These are phyloP conservation scores for Danio tinwini DNA, from an alignment of 2,797 vertebrate species.

Conservation along the genomic window DNA sequence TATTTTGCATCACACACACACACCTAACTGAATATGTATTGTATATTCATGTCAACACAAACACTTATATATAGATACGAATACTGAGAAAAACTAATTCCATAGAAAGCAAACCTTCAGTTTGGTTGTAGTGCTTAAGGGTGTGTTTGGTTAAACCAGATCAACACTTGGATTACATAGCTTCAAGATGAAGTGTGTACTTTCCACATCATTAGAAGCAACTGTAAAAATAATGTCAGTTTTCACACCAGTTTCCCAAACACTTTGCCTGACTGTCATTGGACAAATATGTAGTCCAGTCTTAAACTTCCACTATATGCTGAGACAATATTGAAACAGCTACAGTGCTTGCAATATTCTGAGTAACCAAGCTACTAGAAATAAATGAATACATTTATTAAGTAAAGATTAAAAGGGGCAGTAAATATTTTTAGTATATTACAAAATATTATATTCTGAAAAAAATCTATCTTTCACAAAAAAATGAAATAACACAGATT, in stretches of 20 bases:
- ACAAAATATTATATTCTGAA: too few relatives aligned
- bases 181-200: not conserved
- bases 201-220: not conserved
- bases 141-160: not conserved
- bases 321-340: not conserved
- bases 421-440: too few relatives aligned
- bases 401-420: too few relatives aligned
- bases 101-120: not conserved
- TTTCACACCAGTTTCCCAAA: conserved; percentile 9
- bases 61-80: not conserved
- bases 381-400: too few relatives aligned
- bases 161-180: conserved; percentile 5
- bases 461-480: too few relatives aligned
- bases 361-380: not conserved
- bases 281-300: not conserved
- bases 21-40: not conserved
- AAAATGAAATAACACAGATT: too few relatives aligned
- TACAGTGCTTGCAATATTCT: not conserved
- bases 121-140: not conserved
- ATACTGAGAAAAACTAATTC: not conserved
- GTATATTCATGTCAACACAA: not conserved
- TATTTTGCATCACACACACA: not conserved
- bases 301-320: not conserved
- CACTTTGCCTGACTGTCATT: not conserved
- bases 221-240: conserved; percentile 10